Evolutionary conservation across 2,797 vertebrate species (phyloP).

Genomic region (Streptopelia turtur): DNA sequence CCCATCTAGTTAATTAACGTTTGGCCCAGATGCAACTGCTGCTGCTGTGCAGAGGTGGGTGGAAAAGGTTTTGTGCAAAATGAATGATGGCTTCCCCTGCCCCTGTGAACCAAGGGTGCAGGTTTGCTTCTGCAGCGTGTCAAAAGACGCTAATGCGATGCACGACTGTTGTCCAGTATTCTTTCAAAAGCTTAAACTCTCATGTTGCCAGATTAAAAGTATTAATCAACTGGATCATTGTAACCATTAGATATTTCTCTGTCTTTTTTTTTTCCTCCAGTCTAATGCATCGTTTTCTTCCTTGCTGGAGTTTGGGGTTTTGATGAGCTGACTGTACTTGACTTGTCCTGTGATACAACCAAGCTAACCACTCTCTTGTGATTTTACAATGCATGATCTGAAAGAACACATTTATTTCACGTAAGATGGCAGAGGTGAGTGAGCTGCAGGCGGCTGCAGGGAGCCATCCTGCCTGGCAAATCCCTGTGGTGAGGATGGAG

Average conservation of each 20-base stretch:
- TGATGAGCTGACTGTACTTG: background rate
- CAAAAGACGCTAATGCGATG: background rate
- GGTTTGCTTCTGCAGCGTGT: background rate
- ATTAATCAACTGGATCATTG: background rate
- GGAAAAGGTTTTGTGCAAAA: background rate
- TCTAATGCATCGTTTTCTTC: background rate
- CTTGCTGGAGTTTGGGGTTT: background rate
- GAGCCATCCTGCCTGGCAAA: background rate
- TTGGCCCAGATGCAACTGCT: background rate
- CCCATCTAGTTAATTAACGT: background rate
- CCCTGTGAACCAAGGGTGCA: fast-evolving
- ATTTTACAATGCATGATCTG: fast-evolving
- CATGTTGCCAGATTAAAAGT: background rate
- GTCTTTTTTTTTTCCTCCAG: background rate
- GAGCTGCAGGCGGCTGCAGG: background rate
- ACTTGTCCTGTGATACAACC: fast-evolving
- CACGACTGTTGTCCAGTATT: background rate
- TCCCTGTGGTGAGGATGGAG: fast-evolving
- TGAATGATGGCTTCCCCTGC: fast-evolving
- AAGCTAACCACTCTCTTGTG: background rate
- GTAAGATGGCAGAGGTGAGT: background rate
- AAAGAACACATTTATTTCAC: background rate
- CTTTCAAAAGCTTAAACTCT: background rate
- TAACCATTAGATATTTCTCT: background rate
- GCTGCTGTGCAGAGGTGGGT: background rate